Percentiles rank a stretch among this genome's conserved stretches.
Evolutionary conservation across 2,888 invertebrate species (phyloP).

Genomic region (Masnerella sp.): DNA sequence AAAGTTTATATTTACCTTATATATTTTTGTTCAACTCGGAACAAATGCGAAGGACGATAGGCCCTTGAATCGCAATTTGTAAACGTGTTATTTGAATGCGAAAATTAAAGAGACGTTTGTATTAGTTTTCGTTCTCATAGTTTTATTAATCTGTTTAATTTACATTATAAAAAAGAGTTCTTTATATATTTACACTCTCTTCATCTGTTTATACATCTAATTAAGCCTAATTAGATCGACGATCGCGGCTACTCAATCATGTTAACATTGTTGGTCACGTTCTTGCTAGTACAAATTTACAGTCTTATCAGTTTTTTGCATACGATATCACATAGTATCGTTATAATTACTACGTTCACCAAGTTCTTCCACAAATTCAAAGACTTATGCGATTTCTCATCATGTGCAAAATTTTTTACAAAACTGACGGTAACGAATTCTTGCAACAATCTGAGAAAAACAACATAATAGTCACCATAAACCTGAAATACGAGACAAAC

Average conservation of each 20-base stretch:
- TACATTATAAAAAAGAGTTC: slow-evolving; percentile 21
- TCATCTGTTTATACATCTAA: slow-evolving; percentile 6
- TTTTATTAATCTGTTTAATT: slow-evolving; percentile 16
- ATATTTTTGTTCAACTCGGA: too few species aligned
- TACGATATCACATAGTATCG: slow-evolving; percentile 21
- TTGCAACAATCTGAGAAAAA: too few species aligned
- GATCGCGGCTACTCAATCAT: neutral
- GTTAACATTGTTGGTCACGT: neutral
- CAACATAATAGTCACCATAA: too few species aligned
- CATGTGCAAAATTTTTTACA: neutral
- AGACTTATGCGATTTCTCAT: neutral
- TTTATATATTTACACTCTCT: slow-evolving; percentile 15
- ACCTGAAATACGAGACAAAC: too few species aligned
- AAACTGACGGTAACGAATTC: too few species aligned
- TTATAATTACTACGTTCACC: slow-evolving; percentile 14
- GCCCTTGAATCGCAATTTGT: too few species aligned
- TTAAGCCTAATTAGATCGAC: slow-evolving; percentile 12
- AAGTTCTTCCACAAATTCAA: slow-evolving; percentile 4
- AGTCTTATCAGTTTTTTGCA: slow-evolving; percentile 35
- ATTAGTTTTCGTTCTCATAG: slow-evolving; percentile 7
- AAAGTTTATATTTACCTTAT: neutral
- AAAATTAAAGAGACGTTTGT: slow-evolving; percentile 32
- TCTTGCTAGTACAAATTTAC: slow-evolving; percentile 33
- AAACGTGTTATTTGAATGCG: too few species aligned
- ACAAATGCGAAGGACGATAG: too few species aligned